A percentile compares a stretch with the other conserved stretches of the same genome.
Conservation (phyloP, 2,113 vertebrate genomes). For the Gopherus flavomarginatus region DNA sequence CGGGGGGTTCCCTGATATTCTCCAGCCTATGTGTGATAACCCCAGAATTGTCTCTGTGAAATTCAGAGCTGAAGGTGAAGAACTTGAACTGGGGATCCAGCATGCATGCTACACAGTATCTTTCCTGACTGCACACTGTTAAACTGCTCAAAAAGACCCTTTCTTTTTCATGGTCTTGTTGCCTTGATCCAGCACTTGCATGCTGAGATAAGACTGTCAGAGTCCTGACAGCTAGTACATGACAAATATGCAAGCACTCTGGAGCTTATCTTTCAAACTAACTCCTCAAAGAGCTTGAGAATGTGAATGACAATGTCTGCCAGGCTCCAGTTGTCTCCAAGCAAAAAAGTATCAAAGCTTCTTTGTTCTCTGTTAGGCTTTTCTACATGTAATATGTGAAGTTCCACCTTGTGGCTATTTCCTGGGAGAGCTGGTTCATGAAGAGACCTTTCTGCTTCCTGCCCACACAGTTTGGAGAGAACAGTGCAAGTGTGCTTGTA, state of each 20-base stretch:
- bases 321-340: slow-evolving; percentile 58
- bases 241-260: slow-evolving; percentile 46
- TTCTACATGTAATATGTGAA: background rate
- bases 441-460: background rate
- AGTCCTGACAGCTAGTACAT: slow-evolving; percentile 65
- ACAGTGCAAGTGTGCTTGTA: background rate
- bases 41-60: slow-evolving; percentile 57
- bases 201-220: slow-evolving; percentile 64
- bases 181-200: slow-evolving; percentile 59
- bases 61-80: slow-evolving; percentile 41
- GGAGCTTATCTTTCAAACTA: slow-evolving; percentile 56
- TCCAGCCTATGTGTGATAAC: slow-evolving; percentile 41
- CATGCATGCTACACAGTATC: slow-evolving; percentile 30
- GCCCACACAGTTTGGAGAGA: background rate
- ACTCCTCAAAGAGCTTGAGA: slow-evolving; percentile 45
- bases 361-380: slow-evolving; percentile 16
- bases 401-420: slow-evolving; percentile 11
- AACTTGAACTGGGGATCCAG: slow-evolving; percentile 50
- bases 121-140: slow-evolving; percentile 60
- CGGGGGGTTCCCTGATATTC: slow-evolving; percentile 55
- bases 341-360: background rate
- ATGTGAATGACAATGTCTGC: slow-evolving; percentile 59
- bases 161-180: slow-evolving; percentile 58
- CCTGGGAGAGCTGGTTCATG: slow-evolving; percentile 5
- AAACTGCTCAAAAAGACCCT: slow-evolving; percentile 59